phyloP scores from a whole-genome alignment of 1,140 invertebrate genomes.

The Ericerus pela region DNA sequence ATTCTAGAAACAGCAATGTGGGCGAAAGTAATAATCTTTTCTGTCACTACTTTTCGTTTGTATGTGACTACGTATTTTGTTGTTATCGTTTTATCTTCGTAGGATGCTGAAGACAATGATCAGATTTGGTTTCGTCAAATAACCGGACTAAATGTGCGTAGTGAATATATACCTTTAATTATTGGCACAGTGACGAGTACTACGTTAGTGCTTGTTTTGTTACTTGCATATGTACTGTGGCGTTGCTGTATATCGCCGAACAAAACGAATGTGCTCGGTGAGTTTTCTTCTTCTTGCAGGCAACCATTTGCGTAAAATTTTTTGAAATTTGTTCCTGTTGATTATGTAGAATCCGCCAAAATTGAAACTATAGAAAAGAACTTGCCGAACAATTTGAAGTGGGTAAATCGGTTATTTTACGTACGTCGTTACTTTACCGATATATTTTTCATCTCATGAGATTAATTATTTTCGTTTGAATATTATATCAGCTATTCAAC shows the following conservation, averaged over 20 bases:
- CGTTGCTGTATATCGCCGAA: neutral
- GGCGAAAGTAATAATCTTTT: too few species aligned
- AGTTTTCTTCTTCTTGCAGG: neutral
- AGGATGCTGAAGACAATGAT: neutral
- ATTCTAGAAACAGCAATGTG: too few species aligned
- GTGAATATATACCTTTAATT: neutral
- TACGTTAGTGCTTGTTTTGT: neutral
- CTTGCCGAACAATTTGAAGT: neutral
- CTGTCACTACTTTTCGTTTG: too few species aligned
- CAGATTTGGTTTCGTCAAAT: neutral
- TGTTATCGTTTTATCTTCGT: too few species aligned
- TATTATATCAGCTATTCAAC: neutral
- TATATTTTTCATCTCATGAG: too few species aligned
- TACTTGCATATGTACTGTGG: neutral
- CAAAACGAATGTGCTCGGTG: neutral
- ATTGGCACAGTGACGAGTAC: neutral
- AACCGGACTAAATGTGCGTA: neutral
- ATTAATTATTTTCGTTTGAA: too few species aligned
- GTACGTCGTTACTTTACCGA: too few species aligned
- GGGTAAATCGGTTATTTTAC: neutral
- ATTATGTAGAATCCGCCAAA: neutral
- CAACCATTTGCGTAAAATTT: neutral
- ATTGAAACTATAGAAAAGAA: neutral
- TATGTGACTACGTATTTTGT: too few species aligned
- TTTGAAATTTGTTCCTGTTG: neutral